Evolutionary conservation across 2,113 vertebrate genomes (phyloP).

Genomic region (Saguinus midas): DNA sequence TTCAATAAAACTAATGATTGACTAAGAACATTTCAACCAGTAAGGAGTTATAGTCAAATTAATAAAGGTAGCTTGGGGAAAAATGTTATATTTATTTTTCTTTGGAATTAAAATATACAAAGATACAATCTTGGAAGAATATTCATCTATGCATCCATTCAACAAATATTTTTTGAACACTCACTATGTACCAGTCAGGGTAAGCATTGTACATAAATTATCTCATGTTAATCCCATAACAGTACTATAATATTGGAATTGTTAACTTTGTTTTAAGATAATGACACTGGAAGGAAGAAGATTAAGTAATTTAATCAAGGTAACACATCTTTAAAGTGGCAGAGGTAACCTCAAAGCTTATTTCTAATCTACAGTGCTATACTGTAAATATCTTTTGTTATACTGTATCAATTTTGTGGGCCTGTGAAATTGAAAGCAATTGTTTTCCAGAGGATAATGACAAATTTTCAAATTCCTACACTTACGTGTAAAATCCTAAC

Average conservation of each 20-base stretch:
- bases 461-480: neutral
- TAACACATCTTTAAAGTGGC: neutral
- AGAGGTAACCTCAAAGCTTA: neutral
- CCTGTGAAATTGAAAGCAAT: neutral
- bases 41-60: neutral
- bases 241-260: neutral
- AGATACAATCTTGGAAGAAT: neutral
- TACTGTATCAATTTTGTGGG: neutral
- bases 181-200: neutral
- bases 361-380: neutral
- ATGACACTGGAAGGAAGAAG: neutral
- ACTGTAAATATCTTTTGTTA: neutral
- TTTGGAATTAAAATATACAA: neutral
- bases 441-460: neutral
- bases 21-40: neutral
- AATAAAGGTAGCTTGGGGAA: neutral
- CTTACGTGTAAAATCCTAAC: constrained; percentile 4
- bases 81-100: neutral
- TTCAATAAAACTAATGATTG: neutral
- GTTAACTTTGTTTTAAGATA: constrained; percentile 17
- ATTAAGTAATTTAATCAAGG: constrained; percentile 17
- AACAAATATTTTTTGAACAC: neutral
- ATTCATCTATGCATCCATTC: neutral
- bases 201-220: constrained; percentile 28
- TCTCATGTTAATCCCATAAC: neutral